Percentiles rank a stretch among this genome's conserved stretches.
Conservation (phyloP, 2,797 vertebrate genomes). For the Enteromius mattozi region DNA sequence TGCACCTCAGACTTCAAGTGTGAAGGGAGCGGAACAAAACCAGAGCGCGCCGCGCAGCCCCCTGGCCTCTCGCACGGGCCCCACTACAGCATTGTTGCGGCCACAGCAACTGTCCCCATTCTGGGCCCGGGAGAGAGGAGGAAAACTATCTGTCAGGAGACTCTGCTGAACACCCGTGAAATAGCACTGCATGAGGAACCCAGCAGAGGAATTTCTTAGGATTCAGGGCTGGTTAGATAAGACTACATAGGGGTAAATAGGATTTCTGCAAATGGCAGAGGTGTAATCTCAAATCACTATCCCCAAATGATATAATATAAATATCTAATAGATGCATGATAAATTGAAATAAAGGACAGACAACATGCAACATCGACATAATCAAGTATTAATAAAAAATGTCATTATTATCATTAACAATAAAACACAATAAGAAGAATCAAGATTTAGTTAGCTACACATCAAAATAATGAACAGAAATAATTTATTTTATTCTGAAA, state of each 20-base stretch:
- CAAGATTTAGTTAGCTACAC: background rate
- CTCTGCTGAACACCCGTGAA: constrained; percentile 55
- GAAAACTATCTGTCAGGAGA: constrained; percentile 58
- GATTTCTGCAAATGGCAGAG: background rate
- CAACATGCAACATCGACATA: background rate
- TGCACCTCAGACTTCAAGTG: constrained; percentile 64
- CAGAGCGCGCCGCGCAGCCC: constrained; percentile 54
- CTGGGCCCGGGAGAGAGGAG: constrained; percentile 49
- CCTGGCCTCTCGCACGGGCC: constrained; percentile 57
- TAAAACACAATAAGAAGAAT: background rate
- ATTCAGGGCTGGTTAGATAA: constrained; percentile 1
- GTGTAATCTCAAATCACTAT: background rate
- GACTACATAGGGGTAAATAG: background rate
- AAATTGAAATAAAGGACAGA: background rate
- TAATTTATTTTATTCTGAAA: background rate
- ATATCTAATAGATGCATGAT: background rate
- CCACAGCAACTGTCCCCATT: constrained; percentile 45
- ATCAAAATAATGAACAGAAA: background rate
- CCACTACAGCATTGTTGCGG: constrained; percentile 60
- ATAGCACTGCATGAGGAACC: constrained; percentile 42
- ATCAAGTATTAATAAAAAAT: background rate
- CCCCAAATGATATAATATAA: background rate
- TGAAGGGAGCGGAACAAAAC: constrained; percentile 63
- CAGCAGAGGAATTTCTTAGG: constrained; percentile 48
- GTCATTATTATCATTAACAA: background rate